These are phyloP conservation scores for Sinella curviseta DNA, from an alignment of 1,140 invertebrate genomes.

Conservation along the genomic window DNA sequence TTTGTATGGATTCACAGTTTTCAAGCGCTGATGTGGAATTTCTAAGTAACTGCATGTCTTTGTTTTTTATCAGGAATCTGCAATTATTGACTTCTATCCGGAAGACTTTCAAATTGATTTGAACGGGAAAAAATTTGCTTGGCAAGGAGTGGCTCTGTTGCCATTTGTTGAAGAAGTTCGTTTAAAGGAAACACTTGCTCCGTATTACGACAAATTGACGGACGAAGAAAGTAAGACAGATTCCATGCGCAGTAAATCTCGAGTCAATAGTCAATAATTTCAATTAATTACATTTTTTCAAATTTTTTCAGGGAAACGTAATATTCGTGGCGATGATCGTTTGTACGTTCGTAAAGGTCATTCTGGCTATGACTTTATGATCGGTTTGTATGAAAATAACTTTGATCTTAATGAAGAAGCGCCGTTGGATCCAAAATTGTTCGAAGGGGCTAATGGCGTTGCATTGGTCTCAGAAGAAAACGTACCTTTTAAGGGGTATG, in stretches of 20 bases:
- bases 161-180: constrained; percentile 96
- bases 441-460: constrained; percentile 73
- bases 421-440: constrained; percentile 56
- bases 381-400: constrained; percentile 67
- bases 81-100: constrained; percentile 99
- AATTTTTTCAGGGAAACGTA: constrained; percentile 58
- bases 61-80: constrained; percentile 74
- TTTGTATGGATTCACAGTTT: constrained; percentile 9
- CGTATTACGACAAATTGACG: constrained; percentile 76
- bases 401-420: constrained; percentile 58
- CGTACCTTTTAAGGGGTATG: constrained; percentile 65
- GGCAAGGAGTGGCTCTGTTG: constrained; percentile 97
- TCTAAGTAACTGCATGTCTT: no score
- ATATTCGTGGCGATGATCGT: constrained; percentile 72
- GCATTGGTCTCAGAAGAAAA: constrained; percentile 70
- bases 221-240: constrained; percentile 68
- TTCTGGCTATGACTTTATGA: constrained; percentile 67
- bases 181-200: constrained; percentile 80
- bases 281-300: constrained; percentile 14
- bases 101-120: constrained; percentile 97
- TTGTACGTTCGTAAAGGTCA: constrained; percentile 75
- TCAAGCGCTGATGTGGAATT: not conserved
- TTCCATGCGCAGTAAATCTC: constrained; percentile 14
- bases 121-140: constrained; percentile 99
- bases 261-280: not conserved